phyloP scores from a whole-genome alignment of 2,797 vertebrate genomes.

The Chanos chanos region DNA sequence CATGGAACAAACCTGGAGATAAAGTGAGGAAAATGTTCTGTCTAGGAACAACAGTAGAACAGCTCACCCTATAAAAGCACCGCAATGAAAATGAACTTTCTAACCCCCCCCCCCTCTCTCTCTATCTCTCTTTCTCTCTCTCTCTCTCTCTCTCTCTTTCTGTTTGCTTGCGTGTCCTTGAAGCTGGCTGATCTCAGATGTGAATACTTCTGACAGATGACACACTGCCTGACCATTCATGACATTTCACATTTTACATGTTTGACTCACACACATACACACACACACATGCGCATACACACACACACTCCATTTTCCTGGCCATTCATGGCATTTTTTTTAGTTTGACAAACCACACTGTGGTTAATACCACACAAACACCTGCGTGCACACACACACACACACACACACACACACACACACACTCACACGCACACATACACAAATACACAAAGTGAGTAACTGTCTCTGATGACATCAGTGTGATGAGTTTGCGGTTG shows the following conservation, averaged over 20 bases:
- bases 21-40: too few species aligned
- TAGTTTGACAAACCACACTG: too few species aligned
- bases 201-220: slow-evolving; percentile 25
- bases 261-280: slow-evolving; percentile 10
- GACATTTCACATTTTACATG: slow-evolving; percentile 22
- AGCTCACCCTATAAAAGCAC: too few species aligned
- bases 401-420: background rate
- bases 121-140: background rate
- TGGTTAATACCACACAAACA: background rate
- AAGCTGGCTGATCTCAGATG: slow-evolving; percentile 1
- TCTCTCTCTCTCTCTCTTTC: background rate
- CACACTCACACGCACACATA: background rate
- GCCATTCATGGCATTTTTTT: too few species aligned
- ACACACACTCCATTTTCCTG: slow-evolving; percentile 8
- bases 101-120: background rate
- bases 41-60: too few species aligned
- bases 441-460: background rate
- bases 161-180: background rate
- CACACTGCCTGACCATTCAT: slow-evolving; percentile 32
- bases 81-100: too few species aligned
- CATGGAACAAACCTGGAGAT: too few species aligned
- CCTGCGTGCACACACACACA: background rate
- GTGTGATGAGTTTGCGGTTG: background rate
- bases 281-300: slow-evolving; percentile 6
- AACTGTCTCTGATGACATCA: background rate